Evolutionary conservation across 2,888 invertebrate species (phyloP), one percentile per base, ranked within the genome.

Genomic region (Nesidiocoris tenuis): DNA sequence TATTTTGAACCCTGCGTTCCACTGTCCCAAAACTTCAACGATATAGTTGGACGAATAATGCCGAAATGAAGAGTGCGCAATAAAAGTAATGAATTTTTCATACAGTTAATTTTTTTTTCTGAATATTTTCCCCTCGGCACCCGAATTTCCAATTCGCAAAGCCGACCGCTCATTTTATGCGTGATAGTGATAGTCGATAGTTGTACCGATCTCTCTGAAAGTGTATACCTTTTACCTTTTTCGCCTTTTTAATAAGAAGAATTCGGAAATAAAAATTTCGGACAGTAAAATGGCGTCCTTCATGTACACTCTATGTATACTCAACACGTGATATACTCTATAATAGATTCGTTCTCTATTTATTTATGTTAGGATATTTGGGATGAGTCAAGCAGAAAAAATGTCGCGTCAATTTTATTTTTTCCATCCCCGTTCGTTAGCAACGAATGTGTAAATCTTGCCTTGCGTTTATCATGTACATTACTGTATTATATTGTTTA

Each of bases 321-420:
- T 78, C 76, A 77, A 78, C 77, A 78, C 77, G 78, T 78, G 78
- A 78, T 78, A 78, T 78, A 76, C 72, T 74, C 75, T 72, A 78
- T 63, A 76, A 78, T 76, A 77, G 76, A 77, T 77, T 76, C 63
- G 75, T 77, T 77, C 77, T 61, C 61, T 77, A 78, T 75, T 74
- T 78, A 78, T 78, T 78, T 78, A 76, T 78, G 77, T 78, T 78
- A 78, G 64, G 23, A 72, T 65, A 54, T 24, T 19, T 18, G 57
- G 74, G 74, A 55, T 64, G 65, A 74, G 65, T 64, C 56, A 56
- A 65, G 64, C 64, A 18, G 65, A 18, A 64, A 65, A 57, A 68
- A 67, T 57, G 76, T 76, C 66, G 67, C 70, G 24, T 65, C 67
- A 67, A 66, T 64, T 75, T 59, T 24, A 5, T 17, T 22, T 25